A percentile compares a stretch with the other conserved stretches of the same genome.
Conservation (phyloP, 2,113 vertebrate genomes). For the Ciconia boyciana region DNA sequence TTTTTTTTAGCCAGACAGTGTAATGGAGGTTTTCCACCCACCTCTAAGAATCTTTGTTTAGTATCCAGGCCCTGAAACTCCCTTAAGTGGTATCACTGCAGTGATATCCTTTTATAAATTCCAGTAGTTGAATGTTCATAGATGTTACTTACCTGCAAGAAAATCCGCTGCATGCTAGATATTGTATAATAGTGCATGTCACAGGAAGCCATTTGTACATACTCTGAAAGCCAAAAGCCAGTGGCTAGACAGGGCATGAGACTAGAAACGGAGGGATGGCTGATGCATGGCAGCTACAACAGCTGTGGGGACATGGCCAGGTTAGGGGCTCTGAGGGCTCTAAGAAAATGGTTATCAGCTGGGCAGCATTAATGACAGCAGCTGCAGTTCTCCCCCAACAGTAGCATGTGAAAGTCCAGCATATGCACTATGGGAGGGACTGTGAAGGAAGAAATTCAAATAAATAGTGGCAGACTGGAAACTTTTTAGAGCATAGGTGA, state of each 20-base stretch:
- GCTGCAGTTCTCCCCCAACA: not conserved
- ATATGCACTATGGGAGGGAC: not conserved
- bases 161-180: not conserved
- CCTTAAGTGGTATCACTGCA: not conserved
- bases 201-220: not conserved
- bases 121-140: not conserved
- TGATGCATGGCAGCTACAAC: not conserved
- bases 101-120: not conserved
- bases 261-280: not conserved
- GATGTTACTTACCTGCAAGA: not conserved
- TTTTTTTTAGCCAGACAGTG: not conserved
- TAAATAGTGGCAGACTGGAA: not conserved
- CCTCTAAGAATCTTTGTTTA: not conserved
- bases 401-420: not conserved
- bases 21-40: not conserved
- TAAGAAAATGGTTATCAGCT: not conserved
- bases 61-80: not conserved
- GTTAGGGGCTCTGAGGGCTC: not conserved
- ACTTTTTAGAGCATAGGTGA: not conserved
- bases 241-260: not conserved
- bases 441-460: not conserved
- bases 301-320: not conserved
- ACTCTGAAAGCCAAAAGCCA: not conserved
- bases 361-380: not conserved
- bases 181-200: rapidly evolving